Base-by-base conservation (phyloP, 1,140 invertebrate genomes). In the Drosophila teissieri region DNA sequence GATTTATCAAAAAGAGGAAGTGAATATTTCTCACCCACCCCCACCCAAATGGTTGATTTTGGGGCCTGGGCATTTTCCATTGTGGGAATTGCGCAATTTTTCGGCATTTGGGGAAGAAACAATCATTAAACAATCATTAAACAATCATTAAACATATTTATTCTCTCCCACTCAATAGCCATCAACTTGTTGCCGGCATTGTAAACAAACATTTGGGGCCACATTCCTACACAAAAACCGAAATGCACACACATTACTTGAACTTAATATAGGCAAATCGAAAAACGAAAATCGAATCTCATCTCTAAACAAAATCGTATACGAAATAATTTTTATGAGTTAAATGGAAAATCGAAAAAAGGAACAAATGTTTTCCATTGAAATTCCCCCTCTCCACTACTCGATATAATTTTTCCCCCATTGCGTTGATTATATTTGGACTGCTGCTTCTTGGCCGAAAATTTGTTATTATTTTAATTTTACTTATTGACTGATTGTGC, bases 381-480 rank as follows among this genome's bases (percentile, higher is more conserved):
- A 61, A 76, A 58, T 54, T 54, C 19, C 22, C 34, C 19, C 49
- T 4, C 12, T 0, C 2, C 34, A 8, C 14, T 2, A 2, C 24
- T n/a, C 15, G 12, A 42, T 46, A 31, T 37, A 22, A 22, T 14
- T 40, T 5, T 27, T 14, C 31, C 8, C 17, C 37, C 22, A 19
- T 24, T 58, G 17, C 54, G 51, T 64, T 81, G 68, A 70, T 70
- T 72, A 57, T 81, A 78, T 80, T 84, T 83, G 57, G 57, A 53
- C 61, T 58, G 58, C 24, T 72, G 40, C 58, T 67, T 67, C 34
- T 69, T 58, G 46, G 8, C 7, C 52, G 61, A 17, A 78, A 83
- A 80, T 83, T 88, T 89, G 84, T 89, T 88, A 69, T 76, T 86
- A 88, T 89, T 84, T 88, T 80, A 89, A 89, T 88, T 89, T 80